phyloP scores from a whole-genome alignment of 2,797 vertebrate species.

The Odontamblyopus lacepedii region DNA sequence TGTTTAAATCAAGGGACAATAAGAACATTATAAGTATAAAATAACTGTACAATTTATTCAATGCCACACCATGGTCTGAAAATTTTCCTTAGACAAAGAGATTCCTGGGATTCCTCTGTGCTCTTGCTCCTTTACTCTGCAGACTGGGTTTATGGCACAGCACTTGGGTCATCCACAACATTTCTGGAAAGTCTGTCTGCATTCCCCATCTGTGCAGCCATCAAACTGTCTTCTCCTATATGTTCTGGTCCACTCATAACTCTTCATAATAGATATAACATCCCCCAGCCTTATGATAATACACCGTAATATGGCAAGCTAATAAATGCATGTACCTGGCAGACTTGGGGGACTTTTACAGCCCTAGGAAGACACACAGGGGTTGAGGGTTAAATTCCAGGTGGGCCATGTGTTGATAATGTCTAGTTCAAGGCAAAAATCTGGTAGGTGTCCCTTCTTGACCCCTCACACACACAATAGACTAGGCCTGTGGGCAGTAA shows the following conservation, averaged over 20 bases:
- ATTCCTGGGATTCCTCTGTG: slow-evolving; percentile 9
- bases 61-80: background rate
- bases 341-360: slow-evolving; percentile 4
- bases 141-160: slow-evolving; percentile 20
- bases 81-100: slow-evolving; percentile 8
- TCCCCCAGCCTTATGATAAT: background rate
- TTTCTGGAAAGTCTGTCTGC: slow-evolving; percentile 44
- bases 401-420: slow-evolving; percentile 49
- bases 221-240: slow-evolving; percentile 31
- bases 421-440: slow-evolving; percentile 67
- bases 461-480: slow-evolving; percentile 45
- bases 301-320: background rate
- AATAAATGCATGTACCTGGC: slow-evolving; percentile 4
- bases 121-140: background rate
- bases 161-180: slow-evolving; percentile 41
- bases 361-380: slow-evolving; percentile 27
- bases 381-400: slow-evolving; percentile 63
- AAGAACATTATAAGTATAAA: background rate
- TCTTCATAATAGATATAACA: slow-evolving; percentile 24
- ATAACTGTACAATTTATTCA: background rate
- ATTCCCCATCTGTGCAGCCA: slow-evolving; percentile 34
- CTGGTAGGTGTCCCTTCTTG: slow-evolving; percentile 67
- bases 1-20: background rate
- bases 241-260: slow-evolving; percentile 38
- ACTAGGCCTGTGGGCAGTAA: slow-evolving; percentile 64